Percentiles rank a stretch among this genome's conserved stretches.
Conservation (phyloP, 1,140 invertebrate genomes). For the Campoletis sonorensis region DNA sequence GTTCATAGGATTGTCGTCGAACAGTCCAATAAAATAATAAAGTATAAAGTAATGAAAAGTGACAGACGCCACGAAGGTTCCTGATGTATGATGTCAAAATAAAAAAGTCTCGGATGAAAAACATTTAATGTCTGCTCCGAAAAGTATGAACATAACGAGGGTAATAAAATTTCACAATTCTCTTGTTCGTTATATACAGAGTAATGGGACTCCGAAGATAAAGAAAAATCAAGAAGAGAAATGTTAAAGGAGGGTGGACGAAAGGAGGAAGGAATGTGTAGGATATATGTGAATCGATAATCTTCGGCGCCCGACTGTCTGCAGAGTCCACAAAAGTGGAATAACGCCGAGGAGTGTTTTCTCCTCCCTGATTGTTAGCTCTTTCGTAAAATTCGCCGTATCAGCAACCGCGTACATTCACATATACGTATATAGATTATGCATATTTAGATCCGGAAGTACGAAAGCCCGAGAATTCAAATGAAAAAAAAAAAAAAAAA, state of each 20-base stretch:
- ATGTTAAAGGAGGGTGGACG: background rate
- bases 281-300: constrained; percentile 30
- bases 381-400: constrained; percentile 29
- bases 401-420: background rate
- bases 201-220: background rate
- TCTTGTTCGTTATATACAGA: background rate
- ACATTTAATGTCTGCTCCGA: background rate
- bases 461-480: background rate
- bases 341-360: constrained; percentile 32
- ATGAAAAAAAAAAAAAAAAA: no score
- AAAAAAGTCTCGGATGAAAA: no score
- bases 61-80: background rate
- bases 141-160: background rate
- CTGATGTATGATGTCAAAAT: background rate
- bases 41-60: no score
- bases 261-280: background rate
- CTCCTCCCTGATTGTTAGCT: background rate
- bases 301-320: constrained; percentile 25
- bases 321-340: constrained; percentile 29
- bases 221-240: background rate
- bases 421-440: background rate
- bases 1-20: no score
- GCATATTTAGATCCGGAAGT: background rate
- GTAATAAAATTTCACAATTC: background rate
- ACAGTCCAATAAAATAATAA: no score